Evolutionary conservation across 2,797 vertebrate species (phyloP).

Genomic region (Atherinosoma microstoma): DNA sequence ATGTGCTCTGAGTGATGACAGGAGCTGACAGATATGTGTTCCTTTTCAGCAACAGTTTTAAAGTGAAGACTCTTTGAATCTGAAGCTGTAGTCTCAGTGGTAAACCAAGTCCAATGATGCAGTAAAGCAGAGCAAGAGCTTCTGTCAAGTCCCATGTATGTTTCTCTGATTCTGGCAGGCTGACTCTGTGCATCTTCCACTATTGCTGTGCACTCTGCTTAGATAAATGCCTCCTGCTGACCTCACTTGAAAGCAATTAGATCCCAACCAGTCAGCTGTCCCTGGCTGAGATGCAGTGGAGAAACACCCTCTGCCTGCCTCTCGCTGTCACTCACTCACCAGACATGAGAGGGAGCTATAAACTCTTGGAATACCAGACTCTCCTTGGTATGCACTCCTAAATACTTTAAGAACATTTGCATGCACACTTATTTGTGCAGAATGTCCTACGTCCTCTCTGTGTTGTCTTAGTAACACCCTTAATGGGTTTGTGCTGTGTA

Average conservation of each 20-base stretch:
- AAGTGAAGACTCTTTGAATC: slow-evolving; percentile 40
- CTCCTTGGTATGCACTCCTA: slow-evolving; percentile 63
- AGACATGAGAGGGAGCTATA: slow-evolving; percentile 94
- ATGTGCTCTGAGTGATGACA: slow-evolving; percentile 84
- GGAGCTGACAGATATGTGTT: slow-evolving; percentile 84
- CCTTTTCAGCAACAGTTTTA: slow-evolving; percentile 79
- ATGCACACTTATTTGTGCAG: slow-evolving; percentile 43
- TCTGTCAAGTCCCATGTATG: slow-evolving; percentile 92
- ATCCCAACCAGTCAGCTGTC: slow-evolving; percentile 97
- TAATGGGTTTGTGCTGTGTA: slow-evolving; percentile 15
- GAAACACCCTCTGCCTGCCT: slow-evolving; percentile 77
- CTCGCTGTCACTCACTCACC: slow-evolving; percentile 83
- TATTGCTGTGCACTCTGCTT: slow-evolving; percentile 89
- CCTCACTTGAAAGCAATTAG: slow-evolving; percentile 99
- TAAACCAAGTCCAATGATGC: slow-evolving; percentile 72
- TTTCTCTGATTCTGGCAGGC: slow-evolving; percentile 82
- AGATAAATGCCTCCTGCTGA: slow-evolving; percentile 99
- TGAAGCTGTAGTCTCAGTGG: slow-evolving; percentile 49
- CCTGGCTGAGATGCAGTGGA: slow-evolving; percentile 76
- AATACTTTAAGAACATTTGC: slow-evolving; percentile 66
- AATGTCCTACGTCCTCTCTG: slow-evolving; percentile 35
- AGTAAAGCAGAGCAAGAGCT: slow-evolving; percentile 85
- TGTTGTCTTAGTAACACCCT: slow-evolving; percentile 41
- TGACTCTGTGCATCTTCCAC: slow-evolving; percentile 88
- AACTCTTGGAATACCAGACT: slow-evolving; percentile 80